phyloP scores from a whole-genome alignment of 1,140 invertebrate genomes.

The Aphelinus atriplicis region DNA sequence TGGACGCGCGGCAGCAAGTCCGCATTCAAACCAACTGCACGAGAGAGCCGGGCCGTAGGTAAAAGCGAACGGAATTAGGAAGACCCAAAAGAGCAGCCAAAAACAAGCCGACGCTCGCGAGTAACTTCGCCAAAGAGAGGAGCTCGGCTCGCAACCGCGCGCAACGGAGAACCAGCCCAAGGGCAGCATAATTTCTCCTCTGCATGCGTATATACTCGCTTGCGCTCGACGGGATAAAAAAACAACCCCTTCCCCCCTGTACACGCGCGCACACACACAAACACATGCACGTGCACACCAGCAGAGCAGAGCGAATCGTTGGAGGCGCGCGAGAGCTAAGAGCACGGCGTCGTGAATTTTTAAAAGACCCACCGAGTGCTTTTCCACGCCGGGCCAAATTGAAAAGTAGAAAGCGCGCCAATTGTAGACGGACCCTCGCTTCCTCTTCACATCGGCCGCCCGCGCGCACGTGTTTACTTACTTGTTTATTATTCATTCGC shows the following conservation, averaged over 20 bases:
- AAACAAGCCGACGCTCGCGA: too few relatives aligned
- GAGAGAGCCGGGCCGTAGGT: too few relatives aligned
- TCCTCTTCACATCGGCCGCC: background rate
- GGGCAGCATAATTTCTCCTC: slow-evolving; percentile 15
- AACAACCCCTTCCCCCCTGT: too few relatives aligned
- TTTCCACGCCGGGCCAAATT: slow-evolving; percentile 23
- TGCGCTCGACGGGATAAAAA: too few relatives aligned
- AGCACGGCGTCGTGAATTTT: slow-evolving; percentile 36
- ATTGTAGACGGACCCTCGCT: background rate
- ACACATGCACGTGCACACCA: too few relatives aligned
- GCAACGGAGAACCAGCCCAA: background rate
- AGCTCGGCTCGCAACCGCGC: too few relatives aligned
- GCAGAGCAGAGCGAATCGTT: background rate
- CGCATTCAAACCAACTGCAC: too few relatives aligned
- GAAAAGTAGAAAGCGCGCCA: slow-evolving; percentile 26
- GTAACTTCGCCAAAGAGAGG: too few relatives aligned
- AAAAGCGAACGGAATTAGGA: too few relatives aligned
- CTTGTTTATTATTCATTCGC: slow-evolving; percentile 29
- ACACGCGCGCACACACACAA: too few relatives aligned
- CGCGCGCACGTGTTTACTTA: background rate
- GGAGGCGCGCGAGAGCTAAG: slow-evolving; percentile 12
- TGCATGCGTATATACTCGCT: background rate
- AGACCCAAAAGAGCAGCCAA: too few relatives aligned
- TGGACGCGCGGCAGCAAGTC: too few relatives aligned
- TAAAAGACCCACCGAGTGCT: slow-evolving; percentile 31